A percentile compares a stretch with the other conserved stretches of the same genome.
phyloP scores from a whole-genome alignment of 2,113 vertebrate species.

The Callospermophilus lateralis region DNA sequence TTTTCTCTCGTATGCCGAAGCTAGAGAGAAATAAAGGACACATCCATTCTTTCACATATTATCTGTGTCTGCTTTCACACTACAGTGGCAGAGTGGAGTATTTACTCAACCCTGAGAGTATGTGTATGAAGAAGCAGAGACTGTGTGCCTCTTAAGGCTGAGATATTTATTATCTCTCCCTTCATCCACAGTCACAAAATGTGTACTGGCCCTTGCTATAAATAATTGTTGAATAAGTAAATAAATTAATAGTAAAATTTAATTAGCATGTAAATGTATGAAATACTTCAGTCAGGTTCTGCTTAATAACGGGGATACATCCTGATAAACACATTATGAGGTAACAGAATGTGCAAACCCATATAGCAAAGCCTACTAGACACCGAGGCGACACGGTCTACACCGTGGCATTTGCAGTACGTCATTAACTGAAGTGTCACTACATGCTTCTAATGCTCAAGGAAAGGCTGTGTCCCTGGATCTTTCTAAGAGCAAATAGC shows the following conservation, averaged over 20 bases:
- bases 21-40: too few species aligned
- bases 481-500: background rate
- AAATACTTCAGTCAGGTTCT: background rate
- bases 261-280: background rate
- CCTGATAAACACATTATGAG: background rate
- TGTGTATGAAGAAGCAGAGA: background rate
- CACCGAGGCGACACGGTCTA: background rate
- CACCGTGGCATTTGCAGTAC: background rate
- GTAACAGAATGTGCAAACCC: background rate
- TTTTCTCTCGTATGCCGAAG: too few species aligned
- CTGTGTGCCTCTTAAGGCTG: background rate
- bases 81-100: background rate
- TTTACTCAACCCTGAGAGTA: background rate
- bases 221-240: background rate
- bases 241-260: background rate
- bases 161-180: background rate
- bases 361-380: too few species aligned
- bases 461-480: background rate
- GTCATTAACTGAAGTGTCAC: background rate
- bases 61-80: background rate
- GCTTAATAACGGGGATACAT: background rate
- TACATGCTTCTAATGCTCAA: background rate
- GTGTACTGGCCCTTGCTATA: background rate
- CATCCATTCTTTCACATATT: background rate
- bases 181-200: background rate